Evolutionary conservation across 2,888 invertebrate genomes (phyloP).

Genomic region (Pheosia tremula): DNA sequence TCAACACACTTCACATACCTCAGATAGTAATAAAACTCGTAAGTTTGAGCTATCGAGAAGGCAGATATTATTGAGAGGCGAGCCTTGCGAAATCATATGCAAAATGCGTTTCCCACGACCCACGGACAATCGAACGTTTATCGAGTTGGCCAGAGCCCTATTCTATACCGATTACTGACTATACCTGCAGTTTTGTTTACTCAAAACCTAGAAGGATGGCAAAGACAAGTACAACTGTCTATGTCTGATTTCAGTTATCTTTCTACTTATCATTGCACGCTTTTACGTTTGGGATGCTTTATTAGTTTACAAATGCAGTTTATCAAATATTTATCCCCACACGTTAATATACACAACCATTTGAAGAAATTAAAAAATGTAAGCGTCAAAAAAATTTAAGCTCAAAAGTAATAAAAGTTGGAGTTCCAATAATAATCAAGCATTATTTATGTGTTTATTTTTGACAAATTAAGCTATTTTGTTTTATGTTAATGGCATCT

Average conservation of each 20-base stretch:
- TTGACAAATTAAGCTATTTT: conserved; percentile 41
- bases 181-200: neutral
- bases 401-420: neutral
- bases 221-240: too few species aligned
- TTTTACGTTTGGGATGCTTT: too few species aligned
- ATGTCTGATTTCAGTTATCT: too few species aligned
- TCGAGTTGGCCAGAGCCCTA: conserved; percentile 50
- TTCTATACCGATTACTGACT: conserved; percentile 45
- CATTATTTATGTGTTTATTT: conserved; percentile 31
- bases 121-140: conserved; percentile 64
- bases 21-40: conserved; percentile 34
- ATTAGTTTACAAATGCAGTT: too few species aligned
- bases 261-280: too few species aligned
- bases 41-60: conserved; percentile 30
- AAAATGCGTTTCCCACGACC: conserved; percentile 69
- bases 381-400: neutral
- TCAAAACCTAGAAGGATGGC: too few species aligned
- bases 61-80: conserved; percentile 31
- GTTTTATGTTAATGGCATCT: conserved; percentile 33
- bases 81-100: conserved; percentile 65
- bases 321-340: too few species aligned
- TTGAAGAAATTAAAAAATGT: too few species aligned
- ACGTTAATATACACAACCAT: too few species aligned
- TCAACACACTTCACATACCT: neutral
- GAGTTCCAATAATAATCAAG: conserved; percentile 30